These are phyloP conservation scores for Thecocarcelia acutangulata DNA, from an alignment of 2,888 invertebrate genomes.

Conservation along the genomic window DNA sequence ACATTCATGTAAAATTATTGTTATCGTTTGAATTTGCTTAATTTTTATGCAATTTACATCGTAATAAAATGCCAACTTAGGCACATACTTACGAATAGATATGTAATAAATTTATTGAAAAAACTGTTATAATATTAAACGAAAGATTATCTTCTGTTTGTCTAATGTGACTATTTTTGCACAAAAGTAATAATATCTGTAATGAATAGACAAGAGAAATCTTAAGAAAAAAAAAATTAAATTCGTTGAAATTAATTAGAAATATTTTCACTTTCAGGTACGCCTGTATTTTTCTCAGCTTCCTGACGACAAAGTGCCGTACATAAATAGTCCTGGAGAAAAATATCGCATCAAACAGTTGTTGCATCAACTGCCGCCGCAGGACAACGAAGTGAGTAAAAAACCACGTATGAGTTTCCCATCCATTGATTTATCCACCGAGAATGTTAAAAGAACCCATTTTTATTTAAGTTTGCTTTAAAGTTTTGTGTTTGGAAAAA, in stretches of 20 bases:
- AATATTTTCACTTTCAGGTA: constrained; percentile 85
- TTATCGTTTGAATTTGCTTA: too few species aligned
- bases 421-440: too few species aligned
- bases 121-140: constrained; percentile 20
- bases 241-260: constrained; percentile 36
- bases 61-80: constrained; percentile 40
- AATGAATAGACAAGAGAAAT: neutral
- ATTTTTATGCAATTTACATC: too few species aligned
- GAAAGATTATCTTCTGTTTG: constrained; percentile 22
- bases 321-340: constrained; percentile 97
- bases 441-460: too few species aligned
- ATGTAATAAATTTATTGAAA: constrained; percentile 41
- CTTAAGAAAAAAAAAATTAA: too few species aligned
- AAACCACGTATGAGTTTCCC: too few species aligned
- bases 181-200: neutral
- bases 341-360: constrained; percentile 96
- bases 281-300: constrained; percentile 97
- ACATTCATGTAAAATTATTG: neutral
- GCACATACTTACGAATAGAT: too few species aligned
- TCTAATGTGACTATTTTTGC: constrained; percentile 20
- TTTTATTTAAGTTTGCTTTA: too few species aligned
- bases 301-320: constrained; percentile 98
- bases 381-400: constrained; percentile 91
- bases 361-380: constrained; percentile 96
- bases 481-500: too few species aligned